A percentile compares a stretch with the other conserved stretches of the same genome.
Evolutionary conservation across 2,113 vertebrate genomes (phyloP).

Genomic region (Sisor rabdophorus): DNA sequence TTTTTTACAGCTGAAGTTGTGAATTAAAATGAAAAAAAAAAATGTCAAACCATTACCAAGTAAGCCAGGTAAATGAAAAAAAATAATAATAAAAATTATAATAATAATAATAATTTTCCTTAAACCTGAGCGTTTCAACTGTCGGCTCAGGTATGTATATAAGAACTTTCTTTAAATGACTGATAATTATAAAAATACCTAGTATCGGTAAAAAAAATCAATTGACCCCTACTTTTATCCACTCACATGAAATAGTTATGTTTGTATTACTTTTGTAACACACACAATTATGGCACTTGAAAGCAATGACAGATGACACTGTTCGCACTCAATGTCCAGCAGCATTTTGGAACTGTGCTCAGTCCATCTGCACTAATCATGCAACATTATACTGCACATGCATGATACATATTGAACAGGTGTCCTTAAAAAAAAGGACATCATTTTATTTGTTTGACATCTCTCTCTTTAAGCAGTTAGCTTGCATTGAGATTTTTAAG

Average conservation of each 20-base stretch:
- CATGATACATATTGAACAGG: constrained; percentile 34
- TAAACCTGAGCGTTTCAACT: not conserved
- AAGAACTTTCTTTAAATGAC: no score
- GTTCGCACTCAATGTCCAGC: constrained; percentile 8
- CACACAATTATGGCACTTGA: not conserved
- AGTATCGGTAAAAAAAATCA: no score
- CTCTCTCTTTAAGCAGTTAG: constrained; percentile 30
- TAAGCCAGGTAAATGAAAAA: no score
- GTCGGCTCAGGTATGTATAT: no score
- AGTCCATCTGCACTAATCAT: constrained; percentile 12
- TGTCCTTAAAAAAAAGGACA: constrained; percentile 11
- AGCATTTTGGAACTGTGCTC: not conserved
- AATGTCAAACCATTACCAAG: not conserved
- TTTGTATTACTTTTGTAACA: not conserved
- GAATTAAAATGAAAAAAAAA: not conserved
- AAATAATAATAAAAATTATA: no score
- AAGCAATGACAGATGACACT: constrained; percentile 4
- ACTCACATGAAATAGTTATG: not conserved
- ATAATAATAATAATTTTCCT: no score
- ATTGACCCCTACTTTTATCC: no score
- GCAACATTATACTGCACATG: constrained; percentile 10
- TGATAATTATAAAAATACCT: no score
- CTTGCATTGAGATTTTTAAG: constrained; percentile 22
- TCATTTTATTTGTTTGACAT: constrained; percentile 18
- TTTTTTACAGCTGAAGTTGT: no score